phyloP scores from a whole-genome alignment of 2,113 vertebrate species.

The Nothocercus julius region DNA sequence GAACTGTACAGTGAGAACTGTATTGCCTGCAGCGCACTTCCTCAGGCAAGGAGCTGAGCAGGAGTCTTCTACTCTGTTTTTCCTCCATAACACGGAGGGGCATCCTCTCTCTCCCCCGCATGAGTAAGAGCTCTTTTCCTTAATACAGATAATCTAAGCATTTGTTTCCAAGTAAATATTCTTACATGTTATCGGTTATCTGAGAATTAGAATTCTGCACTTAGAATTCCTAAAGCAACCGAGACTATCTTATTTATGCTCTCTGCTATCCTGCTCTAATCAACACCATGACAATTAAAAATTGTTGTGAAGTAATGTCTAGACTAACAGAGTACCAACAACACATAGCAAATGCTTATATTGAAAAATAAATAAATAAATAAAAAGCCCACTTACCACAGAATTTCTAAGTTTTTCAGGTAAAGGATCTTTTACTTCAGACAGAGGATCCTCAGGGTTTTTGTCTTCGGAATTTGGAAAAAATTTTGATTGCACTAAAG shows the following conservation, averaged over 20 bases:
- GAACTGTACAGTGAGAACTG: not conserved
- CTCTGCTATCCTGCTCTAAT: not conserved
- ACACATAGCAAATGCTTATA: not conserved
- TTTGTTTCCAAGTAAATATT: not conserved
- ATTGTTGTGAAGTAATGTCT: not conserved
- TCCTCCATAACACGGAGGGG: not conserved
- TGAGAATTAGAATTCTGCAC: not conserved
- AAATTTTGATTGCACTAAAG: slow-evolving; percentile 94
- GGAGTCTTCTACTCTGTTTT: not conserved
- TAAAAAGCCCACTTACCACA: slow-evolving; percentile 84
- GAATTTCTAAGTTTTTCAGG: slow-evolving; percentile 96
- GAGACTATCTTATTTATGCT: not conserved
- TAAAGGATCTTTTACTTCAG: slow-evolving; percentile 96
- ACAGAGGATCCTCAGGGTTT: slow-evolving; percentile 95
- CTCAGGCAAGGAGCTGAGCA: not conserved
- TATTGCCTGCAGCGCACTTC: too few relatives aligned
- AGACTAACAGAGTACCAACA: not conserved
- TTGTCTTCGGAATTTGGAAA: slow-evolving; percentile 93
- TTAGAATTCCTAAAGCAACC: not conserved
- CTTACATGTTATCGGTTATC: not conserved
- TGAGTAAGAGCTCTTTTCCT: not conserved
- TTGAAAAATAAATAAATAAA: accelerated
- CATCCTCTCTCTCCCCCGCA: not conserved
- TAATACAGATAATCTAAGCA: not conserved
- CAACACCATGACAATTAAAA: not conserved